Evolutionary conservation across 2,797 vertebrate species (phyloP).

Genomic region (Characodon lateralis): DNA sequence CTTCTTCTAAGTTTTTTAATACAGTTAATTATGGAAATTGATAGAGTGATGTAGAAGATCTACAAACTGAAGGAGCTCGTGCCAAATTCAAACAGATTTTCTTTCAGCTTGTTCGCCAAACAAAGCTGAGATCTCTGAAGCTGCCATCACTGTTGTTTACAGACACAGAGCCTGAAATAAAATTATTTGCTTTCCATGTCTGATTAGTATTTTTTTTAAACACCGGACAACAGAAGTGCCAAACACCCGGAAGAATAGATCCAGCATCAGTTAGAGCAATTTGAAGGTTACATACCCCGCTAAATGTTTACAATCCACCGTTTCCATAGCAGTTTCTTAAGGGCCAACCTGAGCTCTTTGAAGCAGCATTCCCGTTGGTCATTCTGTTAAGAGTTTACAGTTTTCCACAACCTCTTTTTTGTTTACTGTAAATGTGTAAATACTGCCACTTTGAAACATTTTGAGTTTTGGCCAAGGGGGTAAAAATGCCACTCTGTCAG

Average conservation of each 20-base stretch:
- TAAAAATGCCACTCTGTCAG: slow-evolving; percentile 19
- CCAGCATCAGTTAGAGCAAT: slow-evolving; percentile 26
- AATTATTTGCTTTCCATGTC: slow-evolving; percentile 9
- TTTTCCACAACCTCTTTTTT: slow-evolving; percentile 58
- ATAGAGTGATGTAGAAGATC: slow-evolving; percentile 1
- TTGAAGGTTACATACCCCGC: slow-evolving; percentile 72
- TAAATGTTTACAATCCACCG: slow-evolving; percentile 78
- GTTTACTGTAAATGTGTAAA: slow-evolving; percentile 62
- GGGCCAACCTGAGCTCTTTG: slow-evolving; percentile 44
- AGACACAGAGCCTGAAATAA: slow-evolving; percentile 23
- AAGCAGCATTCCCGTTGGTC: slow-evolving; percentile 29
- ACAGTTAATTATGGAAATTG: slow-evolving; percentile 7
- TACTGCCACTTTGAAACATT: slow-evolving; percentile 53
- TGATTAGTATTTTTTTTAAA: slow-evolving; percentile 26
- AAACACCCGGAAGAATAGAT: slow-evolving; percentile 37
- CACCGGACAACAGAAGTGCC: slow-evolving; percentile 72
- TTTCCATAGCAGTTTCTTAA: slow-evolving; percentile 40
- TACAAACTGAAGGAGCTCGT: slow-evolving; percentile 37
- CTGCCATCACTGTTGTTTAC: slow-evolving; percentile 74
- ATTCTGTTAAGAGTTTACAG: slow-evolving; percentile 56
- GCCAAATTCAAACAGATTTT: slow-evolving; percentile 58
- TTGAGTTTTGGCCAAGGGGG: slow-evolving; percentile 29
- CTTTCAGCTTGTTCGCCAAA: slow-evolving; percentile 50
- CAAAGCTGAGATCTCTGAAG: slow-evolving; percentile 49
- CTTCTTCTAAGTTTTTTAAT: neutral